Percentiles rank a stretch among this genome's conserved stretches.
Conservation (phyloP, 2,888 invertebrate species). For the Acronicta alni region DNA sequence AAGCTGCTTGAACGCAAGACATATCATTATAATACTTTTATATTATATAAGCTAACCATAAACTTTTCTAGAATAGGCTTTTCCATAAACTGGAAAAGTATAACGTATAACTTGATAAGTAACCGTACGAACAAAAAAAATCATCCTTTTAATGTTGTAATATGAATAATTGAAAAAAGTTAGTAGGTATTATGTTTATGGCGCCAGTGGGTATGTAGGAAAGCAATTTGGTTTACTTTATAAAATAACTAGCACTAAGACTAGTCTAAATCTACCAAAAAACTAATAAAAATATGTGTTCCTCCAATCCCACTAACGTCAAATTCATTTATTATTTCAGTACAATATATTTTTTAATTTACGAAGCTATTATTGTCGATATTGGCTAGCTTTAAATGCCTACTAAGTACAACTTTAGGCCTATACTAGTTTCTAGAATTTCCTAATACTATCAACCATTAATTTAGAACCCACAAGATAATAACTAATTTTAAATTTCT, state of each 20-base stretch:
- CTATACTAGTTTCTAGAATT: slow-evolving; percentile 25
- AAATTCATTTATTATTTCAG: slow-evolving; percentile 13
- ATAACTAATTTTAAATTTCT: slow-evolving; percentile 7
- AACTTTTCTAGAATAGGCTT: no score
- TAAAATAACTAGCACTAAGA: neutral
- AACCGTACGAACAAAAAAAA: no score
- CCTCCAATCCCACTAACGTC: slow-evolving; percentile 1
- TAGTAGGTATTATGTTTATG: slow-evolving; percentile 4
- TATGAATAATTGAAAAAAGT: slow-evolving; percentile 4
- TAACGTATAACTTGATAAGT: no score
- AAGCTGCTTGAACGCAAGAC: no score
- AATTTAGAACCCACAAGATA: slow-evolving; percentile 7
- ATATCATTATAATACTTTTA: no score
- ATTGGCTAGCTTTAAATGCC: slow-evolving; percentile 46
- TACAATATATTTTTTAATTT: slow-evolving; percentile 6
- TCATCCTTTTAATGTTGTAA: slow-evolving; percentile 1
- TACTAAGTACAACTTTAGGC: slow-evolving; percentile 51
- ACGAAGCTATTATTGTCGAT: slow-evolving; percentile 50
- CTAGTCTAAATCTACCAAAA: neutral
- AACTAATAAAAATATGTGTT: neutral
- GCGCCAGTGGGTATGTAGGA: neutral
- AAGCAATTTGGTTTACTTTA: neutral
- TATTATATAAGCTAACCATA: no score
- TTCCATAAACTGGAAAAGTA: no score
- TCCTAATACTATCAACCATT: slow-evolving; percentile 16